These are phyloP conservation scores for Melanostoma mellinum DNA, from an alignment of 2,888 invertebrate species.

Conservation along the genomic window DNA sequence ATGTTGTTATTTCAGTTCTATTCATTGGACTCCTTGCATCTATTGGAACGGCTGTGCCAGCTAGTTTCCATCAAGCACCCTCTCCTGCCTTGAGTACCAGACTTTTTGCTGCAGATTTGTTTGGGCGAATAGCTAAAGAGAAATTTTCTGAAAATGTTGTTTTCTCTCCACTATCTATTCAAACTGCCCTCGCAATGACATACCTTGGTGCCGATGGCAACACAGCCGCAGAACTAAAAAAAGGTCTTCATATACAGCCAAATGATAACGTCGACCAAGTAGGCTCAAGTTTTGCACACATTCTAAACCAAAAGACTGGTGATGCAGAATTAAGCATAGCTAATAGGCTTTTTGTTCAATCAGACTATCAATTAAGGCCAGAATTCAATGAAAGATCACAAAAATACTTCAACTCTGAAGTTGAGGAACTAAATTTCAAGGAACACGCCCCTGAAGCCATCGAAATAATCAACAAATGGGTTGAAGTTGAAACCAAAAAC, in stretches of 20 bases:
- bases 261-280: conserved; percentile 74
- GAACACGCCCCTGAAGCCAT: conserved; percentile 80
- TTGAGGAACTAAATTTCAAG: conserved; percentile 85
- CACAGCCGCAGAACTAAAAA: conserved; percentile 77
- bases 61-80: neutral
- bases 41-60: conserved; percentile 1
- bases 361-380: conserved; percentile 83
- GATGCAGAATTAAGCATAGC: conserved; percentile 83
- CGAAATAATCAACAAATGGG: conserved; percentile 90
- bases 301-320: conserved; percentile 73
- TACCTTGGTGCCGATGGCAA: conserved; percentile 87
- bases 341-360: conserved; percentile 87
- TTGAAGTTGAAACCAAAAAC: conserved; percentile 89
- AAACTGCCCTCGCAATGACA: conserved; percentile 87
- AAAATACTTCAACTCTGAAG: conserved; percentile 85
- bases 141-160: conserved; percentile 74
- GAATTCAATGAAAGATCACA: conserved; percentile 84
- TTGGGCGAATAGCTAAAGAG: conserved; percentile 69
- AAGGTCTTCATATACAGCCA: conserved; percentile 73
- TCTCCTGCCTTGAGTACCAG: conserved; percentile 4
- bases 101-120: conserved; percentile 76
- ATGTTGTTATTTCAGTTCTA: too few relatives aligned
- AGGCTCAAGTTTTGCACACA: conserved; percentile 75
- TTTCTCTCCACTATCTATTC: conserved; percentile 84
- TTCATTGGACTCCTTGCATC: neutral